A percentile compares a stretch with the other conserved stretches of the same genome.
These are phyloP conservation scores for Drosophila atripex DNA, from an alignment of 2,888 invertebrate species.

Conservation along the genomic window DNA sequence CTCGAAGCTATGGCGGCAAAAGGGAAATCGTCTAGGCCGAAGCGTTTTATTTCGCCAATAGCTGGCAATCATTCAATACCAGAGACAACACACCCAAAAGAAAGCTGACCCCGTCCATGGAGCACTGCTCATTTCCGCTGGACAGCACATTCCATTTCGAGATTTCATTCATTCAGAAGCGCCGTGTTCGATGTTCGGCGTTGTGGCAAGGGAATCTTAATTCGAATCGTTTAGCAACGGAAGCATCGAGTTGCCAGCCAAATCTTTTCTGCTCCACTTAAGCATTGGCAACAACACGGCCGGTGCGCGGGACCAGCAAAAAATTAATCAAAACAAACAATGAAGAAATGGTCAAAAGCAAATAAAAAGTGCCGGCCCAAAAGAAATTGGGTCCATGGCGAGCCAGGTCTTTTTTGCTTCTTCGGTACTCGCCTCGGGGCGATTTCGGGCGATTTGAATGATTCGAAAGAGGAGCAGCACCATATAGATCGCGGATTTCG, in stretches of 20 bases:
- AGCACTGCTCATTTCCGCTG: slow-evolving; percentile 68
- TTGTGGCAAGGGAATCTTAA: slow-evolving; percentile 62
- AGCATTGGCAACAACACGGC: slow-evolving; percentile 31
- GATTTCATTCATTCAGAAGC: slow-evolving; percentile 52
- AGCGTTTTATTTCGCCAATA: slow-evolving; percentile 1
- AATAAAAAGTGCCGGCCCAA: slow-evolving; percentile 66
- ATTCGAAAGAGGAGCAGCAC: slow-evolving; percentile 49
- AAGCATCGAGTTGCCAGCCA: slow-evolving; percentile 62
- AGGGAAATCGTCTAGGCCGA: slow-evolving; percentile 1
- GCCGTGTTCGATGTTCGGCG: neutral
- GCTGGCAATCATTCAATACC: neutral
- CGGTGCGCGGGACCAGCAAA: slow-evolving; percentile 32
- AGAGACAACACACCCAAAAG: slow-evolving; percentile 48
- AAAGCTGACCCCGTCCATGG: slow-evolving; percentile 50
- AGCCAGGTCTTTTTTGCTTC: slow-evolving; percentile 24
- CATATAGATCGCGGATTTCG: slow-evolving; percentile 25
- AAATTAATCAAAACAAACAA: slow-evolving; percentile 72
- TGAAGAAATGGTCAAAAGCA: slow-evolving; percentile 72
- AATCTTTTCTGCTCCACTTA: slow-evolving; percentile 49
- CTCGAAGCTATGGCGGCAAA: slow-evolving; percentile 3
- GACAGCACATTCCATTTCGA: slow-evolving; percentile 65
- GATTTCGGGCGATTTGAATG: slow-evolving; percentile 52
- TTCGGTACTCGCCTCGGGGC: slow-evolving; percentile 45
- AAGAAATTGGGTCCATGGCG: slow-evolving; percentile 61
- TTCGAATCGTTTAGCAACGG: slow-evolving; percentile 77